Base-by-base conservation (phyloP, 2,797 vertebrate genomes). In the Microchirus variegatus region DNA sequence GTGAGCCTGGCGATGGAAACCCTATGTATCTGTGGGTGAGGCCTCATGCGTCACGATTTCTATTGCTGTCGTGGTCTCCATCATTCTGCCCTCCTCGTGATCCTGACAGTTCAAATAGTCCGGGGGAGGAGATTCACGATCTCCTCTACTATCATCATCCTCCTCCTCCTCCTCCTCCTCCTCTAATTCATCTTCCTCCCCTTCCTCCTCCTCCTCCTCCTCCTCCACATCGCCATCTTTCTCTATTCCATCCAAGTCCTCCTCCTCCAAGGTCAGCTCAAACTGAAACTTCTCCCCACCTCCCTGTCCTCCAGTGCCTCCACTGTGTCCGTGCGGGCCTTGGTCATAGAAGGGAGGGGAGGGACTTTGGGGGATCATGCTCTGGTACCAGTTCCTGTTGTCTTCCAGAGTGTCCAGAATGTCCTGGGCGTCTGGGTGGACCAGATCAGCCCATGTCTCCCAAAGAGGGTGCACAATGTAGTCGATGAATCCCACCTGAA, bases 311-410 rank as follows among this genome's bases (percentile, higher is more conserved):
- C 84, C 92, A 0, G 80, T 78, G 16, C 86, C 93, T 49, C 94
- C 87, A 1, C 91, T 81, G 70, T 94, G 96, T 67, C 94, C 95
- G 76, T 97, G 96, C 42, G 93, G 91, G 75, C 89, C 94, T 61
- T 92, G 92, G 63, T 97, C 96, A 0, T 97, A 97, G 81, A 97
- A 94, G 0, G 97, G 96, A 11, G 97, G 97, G 14, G 97, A 98
- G 0, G 97, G 97, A 73, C 96, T 98, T 87, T 97, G 97, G 51
- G 97, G 97, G 75, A 99, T 98, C 97, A 98, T 99, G 87, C 97
- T 99, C 94, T 98, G 97, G 91, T 99, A 99, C 97, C 97, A 99
- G 94, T 99, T 98, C 87, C 97, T 94, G 91, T 99, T 99, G 89
- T 99, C 97, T 89, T 99, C 97, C 81, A 99, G 83, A 0, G 96